Conservation (phyloP, 2,797 vertebrate genomes). For the Yasuhikotakia modesta region DNA sequence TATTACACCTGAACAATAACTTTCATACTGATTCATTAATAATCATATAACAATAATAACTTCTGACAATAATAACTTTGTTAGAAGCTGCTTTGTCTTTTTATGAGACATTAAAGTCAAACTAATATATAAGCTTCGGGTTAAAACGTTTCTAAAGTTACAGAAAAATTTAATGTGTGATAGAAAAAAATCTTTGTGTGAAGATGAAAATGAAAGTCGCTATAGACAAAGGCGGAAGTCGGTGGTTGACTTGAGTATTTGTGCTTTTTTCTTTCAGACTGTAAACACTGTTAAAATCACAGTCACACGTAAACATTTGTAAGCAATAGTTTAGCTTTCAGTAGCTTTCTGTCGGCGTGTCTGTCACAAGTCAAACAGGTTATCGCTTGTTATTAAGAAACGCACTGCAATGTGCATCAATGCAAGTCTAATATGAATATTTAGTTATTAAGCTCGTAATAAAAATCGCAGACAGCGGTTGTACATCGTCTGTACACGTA, state of each 20-base stretch:
- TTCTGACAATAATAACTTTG: no score
- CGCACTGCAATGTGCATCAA: not conserved
- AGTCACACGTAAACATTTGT: not conserved
- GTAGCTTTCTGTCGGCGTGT: not conserved
- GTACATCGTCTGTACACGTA: no score
- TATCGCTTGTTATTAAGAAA: not conserved
- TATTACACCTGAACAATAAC: not conserved
- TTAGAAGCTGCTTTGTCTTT: no score
- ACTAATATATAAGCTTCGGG: no score
- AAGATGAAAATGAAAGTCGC: slow-evolving; percentile 53
- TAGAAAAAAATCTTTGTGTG: not conserved
- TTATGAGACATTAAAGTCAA: no score
- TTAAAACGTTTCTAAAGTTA: not conserved
- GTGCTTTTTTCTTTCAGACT: not conserved
- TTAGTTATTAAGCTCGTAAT: no score
- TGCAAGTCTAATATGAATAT: not conserved
- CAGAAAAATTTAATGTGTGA: not conserved
- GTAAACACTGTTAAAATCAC: not conserved
- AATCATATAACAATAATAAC: no score
- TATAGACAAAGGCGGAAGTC: slow-evolving; percentile 40
- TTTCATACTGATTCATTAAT: no score
- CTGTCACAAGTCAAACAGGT: not conserved
- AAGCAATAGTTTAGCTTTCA: not conserved
- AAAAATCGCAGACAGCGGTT: no score
- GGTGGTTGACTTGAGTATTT: not conserved